phyloP scores from a whole-genome alignment of 2,797 vertebrate species.

The Cossypha caffra region DNA sequence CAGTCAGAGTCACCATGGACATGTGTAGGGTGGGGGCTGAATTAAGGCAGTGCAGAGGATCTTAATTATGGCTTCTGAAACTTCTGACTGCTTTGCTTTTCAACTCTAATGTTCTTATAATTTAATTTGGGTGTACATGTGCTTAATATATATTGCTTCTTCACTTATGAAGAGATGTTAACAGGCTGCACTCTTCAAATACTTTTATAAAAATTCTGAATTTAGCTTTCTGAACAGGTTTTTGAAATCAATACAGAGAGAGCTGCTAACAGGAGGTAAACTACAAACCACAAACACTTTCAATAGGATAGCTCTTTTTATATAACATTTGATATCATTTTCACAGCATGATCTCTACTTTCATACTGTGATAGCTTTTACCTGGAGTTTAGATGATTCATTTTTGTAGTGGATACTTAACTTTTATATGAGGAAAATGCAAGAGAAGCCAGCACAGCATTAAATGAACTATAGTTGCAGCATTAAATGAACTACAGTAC shows the following conservation, averaged over 20 bases:
- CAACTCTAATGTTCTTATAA: background rate
- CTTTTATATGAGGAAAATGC: constrained; percentile 76
- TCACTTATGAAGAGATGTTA: constrained; percentile 38
- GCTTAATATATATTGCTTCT: constrained; percentile 13
- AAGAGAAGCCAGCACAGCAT: constrained; percentile 71
- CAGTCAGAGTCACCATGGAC: background rate
- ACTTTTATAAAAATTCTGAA: constrained; percentile 44
- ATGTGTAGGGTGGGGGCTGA: background rate
- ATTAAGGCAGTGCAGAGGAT: background rate
- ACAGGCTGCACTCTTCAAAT: constrained; percentile 29
- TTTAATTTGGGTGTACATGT: background rate
- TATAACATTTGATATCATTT: constrained; percentile 78
- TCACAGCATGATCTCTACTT: constrained; percentile 76
- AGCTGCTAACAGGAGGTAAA: constrained; percentile 73
- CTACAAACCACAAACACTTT: constrained; percentile 74
- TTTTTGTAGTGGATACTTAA: constrained; percentile 78
- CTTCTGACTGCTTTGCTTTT: background rate
- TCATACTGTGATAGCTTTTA: constrained; percentile 77
- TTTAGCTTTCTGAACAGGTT: constrained; percentile 71
- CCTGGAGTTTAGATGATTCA: constrained; percentile 78
- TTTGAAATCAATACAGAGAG: constrained; percentile 76
- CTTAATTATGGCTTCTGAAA: background rate
- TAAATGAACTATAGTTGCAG: constrained; percentile 68
- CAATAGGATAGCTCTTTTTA: constrained; percentile 75
- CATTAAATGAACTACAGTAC: constrained; percentile 63